Conservation (phyloP, 2,113 vertebrate genomes). For the Heptranchias perlo region DNA sequence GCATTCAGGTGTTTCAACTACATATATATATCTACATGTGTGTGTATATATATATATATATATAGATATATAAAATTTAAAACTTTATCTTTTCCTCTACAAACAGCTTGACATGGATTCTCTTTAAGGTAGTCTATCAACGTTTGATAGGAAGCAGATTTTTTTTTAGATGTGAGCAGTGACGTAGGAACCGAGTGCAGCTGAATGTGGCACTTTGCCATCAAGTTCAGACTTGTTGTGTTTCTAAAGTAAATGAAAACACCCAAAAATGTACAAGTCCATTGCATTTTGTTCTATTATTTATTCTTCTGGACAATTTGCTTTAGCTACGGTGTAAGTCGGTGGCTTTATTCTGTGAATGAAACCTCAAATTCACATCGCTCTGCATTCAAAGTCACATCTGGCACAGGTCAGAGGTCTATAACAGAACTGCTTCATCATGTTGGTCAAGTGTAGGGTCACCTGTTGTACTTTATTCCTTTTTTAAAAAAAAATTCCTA, state of each 20-base stretch:
- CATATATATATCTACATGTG: not conserved
- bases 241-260: not conserved
- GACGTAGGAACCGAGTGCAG: not conserved
- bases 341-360: not conserved
- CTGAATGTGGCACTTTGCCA: not conserved
- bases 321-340: not conserved
- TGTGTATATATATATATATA: not conserved
- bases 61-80: not conserved
- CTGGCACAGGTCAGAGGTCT: not conserved
- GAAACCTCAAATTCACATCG: not conserved
- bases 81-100: not conserved
- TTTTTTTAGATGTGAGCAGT: not conserved
- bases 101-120: not conserved
- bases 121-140: not conserved
- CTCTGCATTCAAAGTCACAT: not conserved
- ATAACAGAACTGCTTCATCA: too few relatives aligned
- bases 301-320: not conserved
- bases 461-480: not conserved
- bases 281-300: not conserved
- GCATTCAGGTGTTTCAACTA: conserved; percentile 54
- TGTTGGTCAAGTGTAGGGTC: not conserved
- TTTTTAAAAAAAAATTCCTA: not conserved
- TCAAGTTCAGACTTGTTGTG: not conserved
- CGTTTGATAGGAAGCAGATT: not conserved
- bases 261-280: not conserved